phyloP scores from a whole-genome alignment of 1,140 invertebrate genomes.

The Habropoda laboriosa region DNA sequence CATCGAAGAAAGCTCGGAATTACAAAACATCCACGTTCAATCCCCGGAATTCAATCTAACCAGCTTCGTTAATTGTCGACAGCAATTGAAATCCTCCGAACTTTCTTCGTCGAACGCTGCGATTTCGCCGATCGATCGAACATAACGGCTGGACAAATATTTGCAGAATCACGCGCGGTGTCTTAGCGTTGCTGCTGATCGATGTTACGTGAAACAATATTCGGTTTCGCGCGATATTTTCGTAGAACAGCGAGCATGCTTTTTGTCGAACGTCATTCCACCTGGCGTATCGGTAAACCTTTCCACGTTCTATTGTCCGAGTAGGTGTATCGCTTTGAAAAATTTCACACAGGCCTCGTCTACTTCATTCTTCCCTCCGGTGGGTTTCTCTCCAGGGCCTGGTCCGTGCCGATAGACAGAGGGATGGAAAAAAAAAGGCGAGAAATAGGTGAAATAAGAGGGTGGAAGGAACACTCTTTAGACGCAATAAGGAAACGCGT shows the following conservation, averaged over 20 bases:
- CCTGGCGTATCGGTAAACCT: not conserved
- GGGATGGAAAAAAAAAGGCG: not conserved
- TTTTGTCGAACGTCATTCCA: not conserved
- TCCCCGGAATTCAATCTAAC: conserved; percentile 4
- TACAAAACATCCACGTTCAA: conserved; percentile 16
- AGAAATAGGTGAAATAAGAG: not conserved
- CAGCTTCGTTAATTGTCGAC: conserved; percentile 13
- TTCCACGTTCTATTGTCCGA: not conserved
- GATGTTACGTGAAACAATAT: too few relatives aligned
- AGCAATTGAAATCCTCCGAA: too few relatives aligned
- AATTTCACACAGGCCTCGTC: not conserved
- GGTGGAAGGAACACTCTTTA: not conserved
- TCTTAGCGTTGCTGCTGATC: too few relatives aligned
- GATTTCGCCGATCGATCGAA: too few relatives aligned
- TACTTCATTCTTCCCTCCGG: not conserved
- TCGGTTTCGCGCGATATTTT: not conserved
- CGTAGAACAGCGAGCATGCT: not conserved
- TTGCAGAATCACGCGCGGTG: too few relatives aligned
- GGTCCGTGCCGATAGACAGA: conserved; percentile 15
- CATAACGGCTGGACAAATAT: too few relatives aligned
- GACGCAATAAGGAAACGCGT: conserved; percentile 62
- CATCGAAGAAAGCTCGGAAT: not conserved
- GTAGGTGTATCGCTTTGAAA: not conserved
- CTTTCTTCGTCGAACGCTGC: too few relatives aligned
- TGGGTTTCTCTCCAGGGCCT: not conserved